Conservation (phyloP, 2,797 vertebrate species). For the Alcedo quadribrachys region DNA sequence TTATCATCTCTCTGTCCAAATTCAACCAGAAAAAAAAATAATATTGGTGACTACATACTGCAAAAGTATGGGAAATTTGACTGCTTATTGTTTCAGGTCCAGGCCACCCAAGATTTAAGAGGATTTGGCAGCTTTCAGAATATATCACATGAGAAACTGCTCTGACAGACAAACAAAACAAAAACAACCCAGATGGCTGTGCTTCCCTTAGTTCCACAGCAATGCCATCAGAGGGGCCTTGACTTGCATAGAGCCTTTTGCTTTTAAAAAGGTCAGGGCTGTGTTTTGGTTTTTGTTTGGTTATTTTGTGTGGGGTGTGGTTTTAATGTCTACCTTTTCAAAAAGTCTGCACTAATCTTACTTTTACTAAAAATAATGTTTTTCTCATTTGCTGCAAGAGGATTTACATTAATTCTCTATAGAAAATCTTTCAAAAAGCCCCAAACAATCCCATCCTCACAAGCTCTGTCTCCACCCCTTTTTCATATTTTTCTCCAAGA, state of each 20-base stretch:
- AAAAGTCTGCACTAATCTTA: background rate
- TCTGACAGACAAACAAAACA: constrained; percentile 26
- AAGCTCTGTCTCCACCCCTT: background rate
- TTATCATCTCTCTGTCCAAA: background rate
- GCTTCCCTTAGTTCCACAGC: background rate
- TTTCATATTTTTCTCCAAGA: background rate
- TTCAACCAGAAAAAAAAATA: background rate
- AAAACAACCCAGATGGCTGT: background rate
- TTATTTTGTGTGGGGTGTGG: no score
- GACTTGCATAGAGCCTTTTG: background rate
- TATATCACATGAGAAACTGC: constrained; percentile 13
- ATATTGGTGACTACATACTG: background rate
- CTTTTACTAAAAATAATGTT: background rate
- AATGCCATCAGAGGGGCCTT: background rate
- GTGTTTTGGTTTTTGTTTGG: no score
- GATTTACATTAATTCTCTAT: no score
- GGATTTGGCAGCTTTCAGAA: constrained; percentile 25
- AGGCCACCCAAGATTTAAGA: constrained; percentile 45
- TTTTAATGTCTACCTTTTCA: background rate
- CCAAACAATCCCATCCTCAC: background rate
- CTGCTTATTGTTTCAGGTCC: constrained; percentile 16
- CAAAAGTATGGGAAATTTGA: constrained; percentile 21
- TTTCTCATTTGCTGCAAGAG: background rate
- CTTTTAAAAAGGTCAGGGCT: background rate
- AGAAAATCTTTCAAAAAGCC: background rate